phyloP scores from a whole-genome alignment of 2,797 vertebrate species.

The Mormyrops attenuatus region DNA sequence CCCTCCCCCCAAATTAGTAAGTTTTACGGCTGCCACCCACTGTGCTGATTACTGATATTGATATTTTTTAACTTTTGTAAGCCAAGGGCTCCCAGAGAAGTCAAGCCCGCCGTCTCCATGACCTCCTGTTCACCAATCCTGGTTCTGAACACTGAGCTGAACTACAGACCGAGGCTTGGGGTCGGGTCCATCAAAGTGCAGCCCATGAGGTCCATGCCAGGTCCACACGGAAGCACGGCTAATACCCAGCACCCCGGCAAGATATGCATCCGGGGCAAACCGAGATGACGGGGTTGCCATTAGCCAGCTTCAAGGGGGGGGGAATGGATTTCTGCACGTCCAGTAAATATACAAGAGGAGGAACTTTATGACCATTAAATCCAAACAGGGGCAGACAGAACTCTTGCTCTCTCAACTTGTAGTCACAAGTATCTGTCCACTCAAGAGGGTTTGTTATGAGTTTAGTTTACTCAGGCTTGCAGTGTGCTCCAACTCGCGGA shows the following conservation, averaged over 20 bases:
- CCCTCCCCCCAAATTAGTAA: neutral
- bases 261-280: neutral
- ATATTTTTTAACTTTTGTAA: no score
- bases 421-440: constrained; percentile 17
- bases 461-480: constrained; percentile 8
- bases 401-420: neutral
- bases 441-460: constrained; percentile 31
- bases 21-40: neutral
- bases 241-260: neutral
- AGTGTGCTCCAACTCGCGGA: neutral
- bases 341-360: neutral
- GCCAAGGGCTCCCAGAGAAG: neutral
- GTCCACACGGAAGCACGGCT: neutral
- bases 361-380: neutral
- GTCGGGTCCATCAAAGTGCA: neutral
- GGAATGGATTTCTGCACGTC: neutral
- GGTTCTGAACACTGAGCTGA: neutral
- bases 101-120: neutral
- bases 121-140: neutral
- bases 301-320: neutral
- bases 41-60: neutral
- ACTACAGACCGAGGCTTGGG: neutral
- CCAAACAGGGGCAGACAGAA: neutral
- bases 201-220: neutral
- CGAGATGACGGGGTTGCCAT: neutral